Conservation (phyloP, 2,797 vertebrate species). For the Ctenochaetus hawaiiensis region DNA sequence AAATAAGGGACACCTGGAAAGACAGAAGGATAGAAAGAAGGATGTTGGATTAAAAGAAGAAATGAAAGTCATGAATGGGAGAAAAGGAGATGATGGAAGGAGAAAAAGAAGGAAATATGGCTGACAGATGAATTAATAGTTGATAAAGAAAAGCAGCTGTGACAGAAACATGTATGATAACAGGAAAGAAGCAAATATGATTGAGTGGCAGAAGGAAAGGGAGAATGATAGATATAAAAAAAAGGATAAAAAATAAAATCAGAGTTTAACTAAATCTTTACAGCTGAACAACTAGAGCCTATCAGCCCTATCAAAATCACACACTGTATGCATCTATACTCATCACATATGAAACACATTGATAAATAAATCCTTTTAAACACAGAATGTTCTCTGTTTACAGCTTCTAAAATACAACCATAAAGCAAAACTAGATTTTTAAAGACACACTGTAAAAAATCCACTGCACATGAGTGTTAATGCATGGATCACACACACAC, state of each 20-base stretch:
- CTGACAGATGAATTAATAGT: neutral
- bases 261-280: neutral
- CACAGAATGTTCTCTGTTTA: neutral
- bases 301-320: no score
- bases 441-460: neutral
- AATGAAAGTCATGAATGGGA: no score
- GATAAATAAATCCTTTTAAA: no score
- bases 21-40: neutral
- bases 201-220: neutral
- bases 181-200: neutral
- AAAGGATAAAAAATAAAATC: no score
- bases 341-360: no score
- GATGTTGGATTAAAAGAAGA: neutral
- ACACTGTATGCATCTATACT: no score
- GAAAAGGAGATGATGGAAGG: no score
- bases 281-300: neutral
- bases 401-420: neutral
- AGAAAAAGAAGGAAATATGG: neutral
- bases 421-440: neutral
- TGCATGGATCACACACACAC: constrained; percentile 9
- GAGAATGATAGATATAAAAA: neutral
- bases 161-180: neutral
- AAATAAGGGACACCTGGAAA: neutral
- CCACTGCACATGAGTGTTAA: constrained; percentile 1
- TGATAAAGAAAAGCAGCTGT: no score